Evolutionary conservation across 2,888 invertebrate genomes (phyloP), one percentile per base, ranked within the genome.

Genomic region (Trichopoda pennipes): DNA sequence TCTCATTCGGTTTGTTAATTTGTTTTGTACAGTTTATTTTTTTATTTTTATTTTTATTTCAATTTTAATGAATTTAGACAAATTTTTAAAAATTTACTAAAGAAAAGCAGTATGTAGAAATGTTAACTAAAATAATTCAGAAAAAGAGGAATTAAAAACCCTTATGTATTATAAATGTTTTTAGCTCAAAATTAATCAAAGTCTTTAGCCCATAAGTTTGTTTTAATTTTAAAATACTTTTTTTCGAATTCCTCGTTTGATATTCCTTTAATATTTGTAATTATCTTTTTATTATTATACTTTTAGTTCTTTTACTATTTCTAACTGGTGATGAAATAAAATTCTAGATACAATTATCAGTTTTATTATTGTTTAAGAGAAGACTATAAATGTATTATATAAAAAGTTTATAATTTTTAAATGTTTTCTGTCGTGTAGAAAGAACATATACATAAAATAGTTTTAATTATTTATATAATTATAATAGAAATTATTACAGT

Each of bases 11-110:
- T 82, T 82, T 82, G 79, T 82, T 79, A 72, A 82, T 61, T 76
- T 82, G 79, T 82, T 79, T 81, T 82, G 76, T 82, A 79, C 79
- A 79, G 79, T 82, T 79, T 49, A 60, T 66, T 77, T 75, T 61
- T 35, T 16, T 75, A 28, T 53, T 47, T 35, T 35, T 60, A 42
- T 17, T 51, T 60, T 44, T 42, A 38, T 42, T 55, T 56, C 23
- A 17, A 2, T 51, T 68, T 60, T 68, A 64, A 44, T 51, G 68
- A 78, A 78, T 78, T 75, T 78, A 82, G 75, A 72, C 3, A 44
- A 80, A 75, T 58, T 69, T 73, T 53, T 21, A 35, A 58, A 35
- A 69, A 61, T 47, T 53, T 42, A 55, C 4, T 23, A 17, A 23
- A 68, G 17, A 55, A 68, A 55, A 38, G 1, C 49, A 42, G 56